phyloP scores from a whole-genome alignment of 35 echinoderm and acorn worm genomes.

The Hemicentrotus pulcherrimus region DNA sequence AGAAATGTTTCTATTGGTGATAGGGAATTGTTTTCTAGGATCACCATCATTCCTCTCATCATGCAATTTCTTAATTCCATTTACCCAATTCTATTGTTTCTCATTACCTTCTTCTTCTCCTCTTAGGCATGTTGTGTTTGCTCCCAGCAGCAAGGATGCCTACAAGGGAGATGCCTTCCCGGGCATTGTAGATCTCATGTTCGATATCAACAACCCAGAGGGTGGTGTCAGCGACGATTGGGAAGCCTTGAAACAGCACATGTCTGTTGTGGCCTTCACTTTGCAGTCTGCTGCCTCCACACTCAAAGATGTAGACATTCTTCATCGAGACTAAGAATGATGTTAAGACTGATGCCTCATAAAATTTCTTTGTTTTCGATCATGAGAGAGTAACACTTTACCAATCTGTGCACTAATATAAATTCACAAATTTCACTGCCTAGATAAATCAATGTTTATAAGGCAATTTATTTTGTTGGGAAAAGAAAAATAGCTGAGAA shows the following conservation, averaged over 20 bases:
- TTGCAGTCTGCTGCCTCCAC: constrained; percentile 86
- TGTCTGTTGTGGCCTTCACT: constrained; percentile 84
- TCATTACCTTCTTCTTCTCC: neutral
- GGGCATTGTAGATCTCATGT: constrained; percentile 83
- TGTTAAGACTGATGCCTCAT: neutral
- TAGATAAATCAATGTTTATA: too few relatives aligned
- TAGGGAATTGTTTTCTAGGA: neutral
- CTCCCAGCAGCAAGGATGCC: constrained; percentile 82
- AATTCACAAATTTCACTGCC: too few relatives aligned
- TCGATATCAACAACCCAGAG: constrained; percentile 74
- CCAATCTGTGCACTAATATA: too few relatives aligned
- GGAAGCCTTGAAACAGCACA: constrained; percentile 75
- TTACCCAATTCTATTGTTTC: neutral
- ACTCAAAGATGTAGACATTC: constrained; percentile 67
- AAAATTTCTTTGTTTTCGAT: too few relatives aligned
- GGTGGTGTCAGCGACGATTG: constrained; percentile 59
- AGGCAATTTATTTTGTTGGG: too few relatives aligned
- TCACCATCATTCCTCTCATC: neutral
- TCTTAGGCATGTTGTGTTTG: constrained; percentile 86
- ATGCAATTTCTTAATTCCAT: neutral
- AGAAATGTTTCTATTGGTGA: neutral
- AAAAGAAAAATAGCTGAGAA: too few relatives aligned
- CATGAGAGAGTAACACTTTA: too few relatives aligned
- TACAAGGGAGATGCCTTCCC: constrained; percentile 86
- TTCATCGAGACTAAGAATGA: constrained; percentile 21